Evolutionary conservation across 2,797 vertebrate genomes (phyloP).

Genomic region (Spinus olivaceus): DNA sequence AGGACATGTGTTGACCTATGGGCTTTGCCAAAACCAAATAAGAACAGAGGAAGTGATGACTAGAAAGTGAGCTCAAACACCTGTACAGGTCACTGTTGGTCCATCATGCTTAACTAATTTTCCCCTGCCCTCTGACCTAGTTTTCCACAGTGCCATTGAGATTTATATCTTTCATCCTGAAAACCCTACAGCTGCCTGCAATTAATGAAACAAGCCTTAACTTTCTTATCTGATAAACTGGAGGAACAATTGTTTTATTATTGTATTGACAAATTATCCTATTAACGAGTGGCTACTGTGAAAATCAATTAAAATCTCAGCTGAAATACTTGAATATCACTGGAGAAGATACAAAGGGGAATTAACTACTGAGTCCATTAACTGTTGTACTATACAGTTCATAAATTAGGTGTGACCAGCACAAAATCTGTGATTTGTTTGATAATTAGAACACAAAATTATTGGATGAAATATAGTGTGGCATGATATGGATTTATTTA

Average conservation of each 20-base stretch:
- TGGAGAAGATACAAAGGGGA: slow-evolving; percentile 59
- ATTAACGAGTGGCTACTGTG: slow-evolving; percentile 83
- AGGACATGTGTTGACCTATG: slow-evolving; percentile 75
- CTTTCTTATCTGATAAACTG: slow-evolving; percentile 87
- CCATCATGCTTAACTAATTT: slow-evolving; percentile 91
- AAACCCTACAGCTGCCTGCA: slow-evolving; percentile 83
- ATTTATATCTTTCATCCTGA: slow-evolving; percentile 73
- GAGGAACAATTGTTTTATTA: slow-evolving; percentile 85
- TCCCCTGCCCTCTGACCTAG: slow-evolving; percentile 84
- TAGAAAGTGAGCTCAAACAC: slow-evolving; percentile 82
- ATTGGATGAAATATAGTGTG: slow-evolving; percentile 35
- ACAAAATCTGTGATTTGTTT: slow-evolving; percentile 70
- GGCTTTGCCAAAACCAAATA: slow-evolving; percentile 53
- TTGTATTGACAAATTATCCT: slow-evolving; percentile 88
- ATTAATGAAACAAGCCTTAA: slow-evolving; percentile 84
- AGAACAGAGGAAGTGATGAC: slow-evolving; percentile 81
- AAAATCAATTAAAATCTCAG: slow-evolving; percentile 80
- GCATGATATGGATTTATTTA: slow-evolving; percentile 21
- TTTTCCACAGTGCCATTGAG: slow-evolving; percentile 80
- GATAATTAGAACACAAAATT: slow-evolving; percentile 67
- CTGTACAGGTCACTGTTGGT: slow-evolving; percentile 86
- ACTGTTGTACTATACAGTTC: slow-evolving; percentile 44
- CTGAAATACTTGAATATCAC: slow-evolving; percentile 63
- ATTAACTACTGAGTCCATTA: slow-evolving; percentile 69
- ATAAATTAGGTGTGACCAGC: slow-evolving; percentile 66